These are phyloP conservation scores for Macroramphosus scolopax DNA, from an alignment of 2,797 vertebrate genomes.

Conservation along the genomic window DNA sequence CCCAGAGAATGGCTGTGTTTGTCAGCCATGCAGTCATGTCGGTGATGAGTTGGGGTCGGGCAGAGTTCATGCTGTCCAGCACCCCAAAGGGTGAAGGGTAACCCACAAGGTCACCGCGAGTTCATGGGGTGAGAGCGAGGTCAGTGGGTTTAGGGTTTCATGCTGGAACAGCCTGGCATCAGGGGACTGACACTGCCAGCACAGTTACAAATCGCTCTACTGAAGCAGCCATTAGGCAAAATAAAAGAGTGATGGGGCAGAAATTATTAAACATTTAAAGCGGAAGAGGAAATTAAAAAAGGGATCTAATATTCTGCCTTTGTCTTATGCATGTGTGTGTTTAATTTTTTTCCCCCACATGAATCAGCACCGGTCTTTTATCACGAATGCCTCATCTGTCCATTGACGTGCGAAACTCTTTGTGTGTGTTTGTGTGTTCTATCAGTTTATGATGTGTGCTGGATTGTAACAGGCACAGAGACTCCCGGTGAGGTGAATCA, in stretches of 20 bases:
- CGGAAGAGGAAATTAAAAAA: too few relatives aligned
- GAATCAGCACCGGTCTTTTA: too few relatives aligned
- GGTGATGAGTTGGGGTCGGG: conserved; percentile 58
- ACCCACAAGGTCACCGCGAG: conserved; percentile 40
- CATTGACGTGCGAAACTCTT: too few relatives aligned
- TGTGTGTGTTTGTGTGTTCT: too few relatives aligned
- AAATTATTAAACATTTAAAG: too few relatives aligned
- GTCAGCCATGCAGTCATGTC: conserved; percentile 32
- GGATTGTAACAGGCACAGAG: conserved; percentile 34
- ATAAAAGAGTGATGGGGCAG: too few relatives aligned
- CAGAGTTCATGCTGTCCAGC: conserved; percentile 53
- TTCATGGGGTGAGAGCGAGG: conserved; percentile 56
- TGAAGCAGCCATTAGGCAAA: too few relatives aligned
- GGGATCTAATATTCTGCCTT: too few relatives aligned
- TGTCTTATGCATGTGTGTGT: too few relatives aligned
- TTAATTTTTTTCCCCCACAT: too few relatives aligned
- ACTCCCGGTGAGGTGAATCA: conserved; percentile 29
- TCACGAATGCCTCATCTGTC: too few relatives aligned
- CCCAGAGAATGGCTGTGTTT: conserved; percentile 18
- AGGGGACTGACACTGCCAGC: conserved; percentile 2
- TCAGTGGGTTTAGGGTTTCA: conserved; percentile 42
- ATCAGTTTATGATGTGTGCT: conserved; percentile 16
- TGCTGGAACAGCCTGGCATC: conserved; percentile 11
- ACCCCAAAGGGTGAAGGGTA: conserved; percentile 46
- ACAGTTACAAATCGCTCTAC: too few relatives aligned